phyloP scores from a whole-genome alignment of 1,140 invertebrate species.

The Platyscapa corneri region DNA sequence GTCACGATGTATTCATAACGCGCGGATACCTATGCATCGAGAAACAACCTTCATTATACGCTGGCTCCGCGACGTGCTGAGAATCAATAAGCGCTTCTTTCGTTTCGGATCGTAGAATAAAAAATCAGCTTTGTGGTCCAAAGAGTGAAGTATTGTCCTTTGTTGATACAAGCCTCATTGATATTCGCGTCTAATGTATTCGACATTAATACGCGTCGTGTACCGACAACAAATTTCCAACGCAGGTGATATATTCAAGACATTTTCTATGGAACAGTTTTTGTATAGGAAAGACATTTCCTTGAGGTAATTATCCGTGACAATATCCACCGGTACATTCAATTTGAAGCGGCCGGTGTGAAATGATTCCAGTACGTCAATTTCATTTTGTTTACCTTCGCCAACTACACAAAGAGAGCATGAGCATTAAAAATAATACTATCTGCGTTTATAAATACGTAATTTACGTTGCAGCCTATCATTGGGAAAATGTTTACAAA shows the following conservation, averaged over 20 bases:
- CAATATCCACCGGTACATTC: neutral
- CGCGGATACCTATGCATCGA: slow-evolving; percentile 20
- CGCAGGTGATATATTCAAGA: neutral
- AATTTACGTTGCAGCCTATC: neutral
- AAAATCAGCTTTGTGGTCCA: slow-evolving; percentile 42
- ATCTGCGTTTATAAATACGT: neutral
- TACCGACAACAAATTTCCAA: neutral
- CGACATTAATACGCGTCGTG: neutral
- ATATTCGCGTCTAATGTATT: slow-evolving; percentile 34
- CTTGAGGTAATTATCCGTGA: neutral
- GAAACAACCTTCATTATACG: slow-evolving; percentile 22
- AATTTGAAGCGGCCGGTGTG: neutral
- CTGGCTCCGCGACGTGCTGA: slow-evolving; percentile 20
- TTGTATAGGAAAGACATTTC: no score
- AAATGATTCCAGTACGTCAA: neutral
- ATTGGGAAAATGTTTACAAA: neutral
- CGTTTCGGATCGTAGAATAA: slow-evolving; percentile 50
- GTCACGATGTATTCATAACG: slow-evolving; percentile 57
- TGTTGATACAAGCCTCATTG: neutral
- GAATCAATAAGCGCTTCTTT: slow-evolving; percentile 50
- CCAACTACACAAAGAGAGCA: no score
- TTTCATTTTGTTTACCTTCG: neutral
- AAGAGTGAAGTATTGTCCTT: slow-evolving; percentile 36
- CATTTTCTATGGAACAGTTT: neutral
- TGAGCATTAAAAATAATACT: no score